A percentile compares a stretch with the other conserved stretches of the same genome.
phyloP scores from a whole-genome alignment of 2,113 vertebrate species.

The Mesoclemmys tuberculata region DNA sequence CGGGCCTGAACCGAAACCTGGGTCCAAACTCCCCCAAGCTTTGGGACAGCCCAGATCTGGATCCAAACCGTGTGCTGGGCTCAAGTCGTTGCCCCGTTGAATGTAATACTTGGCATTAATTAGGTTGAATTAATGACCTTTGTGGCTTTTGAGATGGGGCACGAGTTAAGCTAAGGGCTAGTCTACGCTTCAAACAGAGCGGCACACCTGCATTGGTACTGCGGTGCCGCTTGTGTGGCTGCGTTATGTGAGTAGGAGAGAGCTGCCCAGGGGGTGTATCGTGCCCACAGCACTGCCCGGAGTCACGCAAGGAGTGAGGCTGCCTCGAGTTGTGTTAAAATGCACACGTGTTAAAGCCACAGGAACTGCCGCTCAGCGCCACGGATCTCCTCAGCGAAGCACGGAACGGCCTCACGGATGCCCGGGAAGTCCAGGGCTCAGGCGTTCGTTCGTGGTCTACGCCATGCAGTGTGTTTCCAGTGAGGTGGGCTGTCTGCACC shows the following conservation, averaged over 20 bases:
- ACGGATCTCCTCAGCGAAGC: background rate
- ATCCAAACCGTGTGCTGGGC: background rate
- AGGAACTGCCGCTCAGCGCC: background rate
- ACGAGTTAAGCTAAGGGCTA: background rate
- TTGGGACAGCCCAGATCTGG: background rate
- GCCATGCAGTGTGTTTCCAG: background rate
- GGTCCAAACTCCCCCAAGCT: background rate
- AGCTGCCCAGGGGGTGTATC: background rate
- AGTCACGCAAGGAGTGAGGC: no score
- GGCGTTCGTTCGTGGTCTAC: background rate
- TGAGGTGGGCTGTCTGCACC: background rate
- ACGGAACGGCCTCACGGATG: background rate
- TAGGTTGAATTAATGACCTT: background rate
- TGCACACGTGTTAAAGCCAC: background rate
- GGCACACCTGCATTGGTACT: no score
- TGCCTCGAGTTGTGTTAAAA: background rate
- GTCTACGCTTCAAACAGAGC: no score
- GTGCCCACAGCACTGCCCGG: background rate
- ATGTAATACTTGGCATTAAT: background rate
- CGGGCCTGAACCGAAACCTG: background rate
- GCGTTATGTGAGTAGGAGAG: no score
- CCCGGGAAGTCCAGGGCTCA: background rate
- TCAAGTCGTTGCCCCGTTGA: background rate
- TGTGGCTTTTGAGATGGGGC: background rate
- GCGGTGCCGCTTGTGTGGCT: no score